Percentiles rank a stretch among this genome's conserved stretches.
phyloP scores from a whole-genome alignment of 2,797 vertebrate genomes.

The Intellagama lesueurii region DNA sequence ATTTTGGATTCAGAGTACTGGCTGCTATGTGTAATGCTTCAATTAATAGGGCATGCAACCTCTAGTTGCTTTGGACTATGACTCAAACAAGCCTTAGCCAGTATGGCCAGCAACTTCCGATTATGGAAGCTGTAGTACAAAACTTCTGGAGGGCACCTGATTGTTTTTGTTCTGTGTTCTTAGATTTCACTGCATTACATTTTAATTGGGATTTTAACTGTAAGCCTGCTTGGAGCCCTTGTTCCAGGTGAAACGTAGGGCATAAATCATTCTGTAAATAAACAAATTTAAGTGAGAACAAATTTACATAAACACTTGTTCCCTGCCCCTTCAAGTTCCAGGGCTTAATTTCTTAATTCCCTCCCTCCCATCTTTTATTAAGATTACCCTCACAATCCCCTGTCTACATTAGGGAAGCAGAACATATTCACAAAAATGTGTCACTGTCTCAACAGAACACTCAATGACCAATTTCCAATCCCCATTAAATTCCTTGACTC shows the following conservation, averaged over 20 bases:
- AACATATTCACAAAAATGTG: background rate
- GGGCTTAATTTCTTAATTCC: slow-evolving; percentile 19
- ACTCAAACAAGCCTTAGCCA: background rate
- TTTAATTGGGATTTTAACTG: background rate
- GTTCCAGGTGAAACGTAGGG: background rate
- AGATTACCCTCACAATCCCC: background rate
- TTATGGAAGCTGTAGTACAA: background rate
- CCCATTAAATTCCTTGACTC: too few species aligned
- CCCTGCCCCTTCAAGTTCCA: background rate
- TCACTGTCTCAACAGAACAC: too few species aligned
- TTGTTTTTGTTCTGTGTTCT: background rate
- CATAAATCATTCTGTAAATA: slow-evolving; percentile 7
- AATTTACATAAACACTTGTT: background rate
- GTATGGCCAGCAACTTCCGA: background rate
- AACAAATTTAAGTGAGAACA: background rate
- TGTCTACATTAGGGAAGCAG: too few species aligned
- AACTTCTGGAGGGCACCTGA: background rate
- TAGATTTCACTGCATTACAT: background rate
- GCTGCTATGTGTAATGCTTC: background rate
- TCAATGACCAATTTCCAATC: too few species aligned
- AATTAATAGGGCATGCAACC: background rate
- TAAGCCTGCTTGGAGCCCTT: background rate
- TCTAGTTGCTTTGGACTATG: background rate
- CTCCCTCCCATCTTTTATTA: background rate
- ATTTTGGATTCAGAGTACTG: background rate